Percentiles rank a stretch among this genome's conserved stretches.
Conservation (phyloP, 2,888 invertebrate species). For the Trissoscelio sp. region DNA sequence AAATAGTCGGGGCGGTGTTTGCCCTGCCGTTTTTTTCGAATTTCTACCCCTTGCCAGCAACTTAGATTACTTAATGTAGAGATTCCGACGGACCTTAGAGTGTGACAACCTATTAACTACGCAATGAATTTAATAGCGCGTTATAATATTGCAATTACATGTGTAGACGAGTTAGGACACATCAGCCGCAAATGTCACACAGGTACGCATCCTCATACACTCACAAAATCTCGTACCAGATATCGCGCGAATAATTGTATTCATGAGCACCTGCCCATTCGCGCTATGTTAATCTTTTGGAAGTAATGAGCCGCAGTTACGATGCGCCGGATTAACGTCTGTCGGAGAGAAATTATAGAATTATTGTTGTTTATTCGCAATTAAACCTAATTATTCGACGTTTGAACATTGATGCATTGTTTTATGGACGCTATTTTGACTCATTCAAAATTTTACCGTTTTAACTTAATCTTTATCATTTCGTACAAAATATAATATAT, state of each 20-base stretch:
- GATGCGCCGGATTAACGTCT: constrained; percentile 15
- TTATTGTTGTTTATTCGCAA: constrained; percentile 30
- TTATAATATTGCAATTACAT: too few relatives aligned
- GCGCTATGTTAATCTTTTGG: constrained; percentile 25
- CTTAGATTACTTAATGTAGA: too few relatives aligned
- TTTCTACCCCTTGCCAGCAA: too few relatives aligned
- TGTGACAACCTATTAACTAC: too few relatives aligned
- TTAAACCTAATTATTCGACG: constrained; percentile 6
- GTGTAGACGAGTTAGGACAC: constrained; percentile 72
- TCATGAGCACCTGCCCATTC: constrained; percentile 27
- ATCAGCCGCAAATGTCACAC: constrained; percentile 75
- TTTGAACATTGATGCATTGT: neutral
- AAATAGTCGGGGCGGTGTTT: too few relatives aligned
- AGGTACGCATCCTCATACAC: constrained; percentile 69
- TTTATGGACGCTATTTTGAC: too few relatives aligned
- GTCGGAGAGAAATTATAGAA: constrained; percentile 10
- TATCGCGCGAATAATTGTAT: constrained; percentile 35
- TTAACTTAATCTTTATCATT: too few relatives aligned
- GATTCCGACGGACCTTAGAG: too few relatives aligned
- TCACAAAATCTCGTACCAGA: constrained; percentile 43
- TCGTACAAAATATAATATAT: too few relatives aligned
- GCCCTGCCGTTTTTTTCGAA: too few relatives aligned
- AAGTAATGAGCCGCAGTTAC: constrained; percentile 35
- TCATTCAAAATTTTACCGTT: too few relatives aligned
- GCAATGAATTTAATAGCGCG: too few relatives aligned